phyloP scores from a whole-genome alignment of 2,113 vertebrate genomes.

The Rhodinocichla rosea region DNA sequence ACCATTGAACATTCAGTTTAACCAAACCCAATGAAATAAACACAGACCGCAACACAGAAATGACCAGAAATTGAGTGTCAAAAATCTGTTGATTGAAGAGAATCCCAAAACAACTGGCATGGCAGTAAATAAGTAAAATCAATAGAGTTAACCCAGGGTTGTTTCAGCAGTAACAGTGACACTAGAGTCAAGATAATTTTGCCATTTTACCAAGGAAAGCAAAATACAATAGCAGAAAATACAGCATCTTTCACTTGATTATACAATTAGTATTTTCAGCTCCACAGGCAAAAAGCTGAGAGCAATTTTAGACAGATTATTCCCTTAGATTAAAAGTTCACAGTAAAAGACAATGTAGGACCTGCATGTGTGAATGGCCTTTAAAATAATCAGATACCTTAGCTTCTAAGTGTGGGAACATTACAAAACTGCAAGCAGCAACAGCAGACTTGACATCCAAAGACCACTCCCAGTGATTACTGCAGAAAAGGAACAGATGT shows the following conservation, averaged over 20 bases:
- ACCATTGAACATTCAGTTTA: not conserved
- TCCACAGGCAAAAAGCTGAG: not conserved
- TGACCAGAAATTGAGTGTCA: not conserved
- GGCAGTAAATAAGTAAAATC: not conserved
- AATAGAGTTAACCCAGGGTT: not conserved
- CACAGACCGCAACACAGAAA: not conserved
- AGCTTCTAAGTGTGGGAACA: not conserved
- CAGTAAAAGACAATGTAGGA: not conserved
- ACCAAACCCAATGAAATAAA: not conserved
- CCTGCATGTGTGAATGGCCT: not conserved
- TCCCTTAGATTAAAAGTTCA: not conserved
- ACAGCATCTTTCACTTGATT: not conserved
- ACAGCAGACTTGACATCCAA: not conserved
- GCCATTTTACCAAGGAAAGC: not conserved
- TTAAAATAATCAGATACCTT: not conserved
- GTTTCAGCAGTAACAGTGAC: not conserved
- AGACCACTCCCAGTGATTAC: not conserved
- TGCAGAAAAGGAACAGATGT: conserved; percentile 8
- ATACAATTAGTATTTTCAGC: not conserved
- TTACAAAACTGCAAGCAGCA: not conserved
- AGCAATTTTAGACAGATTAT: not conserved
- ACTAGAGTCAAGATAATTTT: not conserved
- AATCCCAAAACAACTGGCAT: not conserved
- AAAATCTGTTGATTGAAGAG: not conserved
- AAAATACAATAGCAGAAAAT: not conserved